A percentile compares a stretch with the other conserved stretches of the same genome.
phyloP scores from a whole-genome alignment of 2,797 vertebrate species.

The Sebastiscus tertius region DNA sequence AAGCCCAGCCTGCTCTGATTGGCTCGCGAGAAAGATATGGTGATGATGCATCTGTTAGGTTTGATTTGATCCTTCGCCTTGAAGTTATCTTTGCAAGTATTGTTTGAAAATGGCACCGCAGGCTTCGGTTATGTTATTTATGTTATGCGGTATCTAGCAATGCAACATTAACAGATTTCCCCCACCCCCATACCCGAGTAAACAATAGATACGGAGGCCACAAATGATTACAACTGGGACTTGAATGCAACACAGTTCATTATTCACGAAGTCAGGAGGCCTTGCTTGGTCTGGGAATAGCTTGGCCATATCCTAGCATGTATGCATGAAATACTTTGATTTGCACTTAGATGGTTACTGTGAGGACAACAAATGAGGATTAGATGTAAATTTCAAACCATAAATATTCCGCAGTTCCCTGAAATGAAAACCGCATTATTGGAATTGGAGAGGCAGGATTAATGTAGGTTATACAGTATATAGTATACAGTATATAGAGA shows the following conservation, averaged over 20 bases:
- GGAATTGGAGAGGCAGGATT: neutral
- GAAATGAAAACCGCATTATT: neutral
- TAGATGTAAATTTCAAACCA: neutral
- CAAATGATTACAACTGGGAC: constrained; percentile 57
- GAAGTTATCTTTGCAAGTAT: constrained; percentile 26
- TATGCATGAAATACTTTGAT: constrained; percentile 20
- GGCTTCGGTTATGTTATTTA: constrained; percentile 15
- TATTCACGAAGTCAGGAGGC: constrained; percentile 51
- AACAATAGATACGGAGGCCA: constrained; percentile 39
- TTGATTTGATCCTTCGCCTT: constrained; percentile 16
- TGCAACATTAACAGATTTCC: constrained; percentile 36
- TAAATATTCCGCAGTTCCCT: neutral
- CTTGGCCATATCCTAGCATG: neutral
- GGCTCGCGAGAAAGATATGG: neutral
- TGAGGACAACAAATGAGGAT: constrained; percentile 3
- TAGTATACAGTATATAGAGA: neutral
- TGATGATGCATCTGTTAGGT: neutral
- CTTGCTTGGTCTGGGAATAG: neutral
- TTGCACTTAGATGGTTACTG: constrained; percentile 8
- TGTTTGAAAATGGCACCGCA: constrained; percentile 5
- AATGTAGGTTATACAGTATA: neutral
- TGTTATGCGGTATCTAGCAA: neutral
- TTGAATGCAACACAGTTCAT: constrained; percentile 54
- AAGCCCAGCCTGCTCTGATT: neutral
- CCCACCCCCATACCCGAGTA: neutral